Conservation (phyloP, 2,888 invertebrate genomes). For the Ophion slaviceki region DNA sequence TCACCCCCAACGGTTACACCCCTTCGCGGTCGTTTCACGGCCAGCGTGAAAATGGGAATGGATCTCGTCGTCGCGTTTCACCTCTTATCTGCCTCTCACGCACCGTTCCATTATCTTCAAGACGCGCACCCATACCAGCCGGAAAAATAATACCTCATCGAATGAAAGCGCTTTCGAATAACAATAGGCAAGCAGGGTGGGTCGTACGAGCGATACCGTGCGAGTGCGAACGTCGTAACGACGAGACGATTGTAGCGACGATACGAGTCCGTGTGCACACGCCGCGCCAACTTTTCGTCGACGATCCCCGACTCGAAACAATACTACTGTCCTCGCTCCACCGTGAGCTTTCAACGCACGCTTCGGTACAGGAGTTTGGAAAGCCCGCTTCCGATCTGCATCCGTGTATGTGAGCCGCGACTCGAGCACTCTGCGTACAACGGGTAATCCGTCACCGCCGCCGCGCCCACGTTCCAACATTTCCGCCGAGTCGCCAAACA, state of each 20-base stretch:
- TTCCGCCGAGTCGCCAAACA: too few species aligned
- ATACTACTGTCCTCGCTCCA: conserved; percentile 33
- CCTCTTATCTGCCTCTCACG: conserved; percentile 15
- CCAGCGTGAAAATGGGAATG: conserved; percentile 61
- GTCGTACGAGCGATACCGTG: too few species aligned
- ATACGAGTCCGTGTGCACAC: too few species aligned
- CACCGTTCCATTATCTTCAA: conserved; percentile 10
- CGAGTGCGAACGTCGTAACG: too few species aligned
- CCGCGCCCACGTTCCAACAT: too few species aligned
- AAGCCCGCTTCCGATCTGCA: conserved; percentile 31
- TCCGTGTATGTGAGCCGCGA: not conserved
- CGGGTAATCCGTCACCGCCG: too few species aligned
- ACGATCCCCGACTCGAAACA: conserved; percentile 52
- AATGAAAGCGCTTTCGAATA: conserved; percentile 71
- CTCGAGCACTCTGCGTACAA: not conserved
- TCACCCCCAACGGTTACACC: too few species aligned
- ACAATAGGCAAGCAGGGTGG: conserved; percentile 65
- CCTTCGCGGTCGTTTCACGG: too few species aligned
- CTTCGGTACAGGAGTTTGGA: conserved; percentile 2
- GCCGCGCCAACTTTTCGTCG: too few species aligned
- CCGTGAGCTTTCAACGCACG: conserved; percentile 39
- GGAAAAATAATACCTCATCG: conserved; percentile 70
- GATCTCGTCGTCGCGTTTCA: conserved; percentile 39
- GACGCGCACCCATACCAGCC: conserved; percentile 28
- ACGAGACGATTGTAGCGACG: conserved; percentile 32